Evolutionary conservation across 2,888 invertebrate genomes (phyloP), one percentile per base, ranked within the genome.

Genomic region (Epistrophe grossulariae): DNA sequence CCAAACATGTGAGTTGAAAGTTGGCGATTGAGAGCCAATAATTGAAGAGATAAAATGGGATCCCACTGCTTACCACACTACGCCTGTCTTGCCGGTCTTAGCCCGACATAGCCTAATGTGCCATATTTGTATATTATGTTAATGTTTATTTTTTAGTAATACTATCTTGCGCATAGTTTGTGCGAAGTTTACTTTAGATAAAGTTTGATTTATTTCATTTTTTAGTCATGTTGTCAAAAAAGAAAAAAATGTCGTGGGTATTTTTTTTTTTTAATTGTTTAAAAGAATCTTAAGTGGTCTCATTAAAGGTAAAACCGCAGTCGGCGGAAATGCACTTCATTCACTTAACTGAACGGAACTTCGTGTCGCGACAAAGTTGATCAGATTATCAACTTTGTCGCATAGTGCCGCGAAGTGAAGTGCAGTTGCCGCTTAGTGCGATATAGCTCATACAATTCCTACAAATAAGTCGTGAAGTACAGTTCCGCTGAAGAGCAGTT

Each of bases 91-190:
- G 24, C 24, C n/a, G 4, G n/a, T 59, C 17, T 35, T 17, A 35
- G n/a, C 11, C 35, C 35, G 11, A 59, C 13, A 17, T 17, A 17
- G 17, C 59, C 59, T 59, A 15, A 59, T 35, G 59, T 35, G 59
- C 59, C 35, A 38, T 38, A 17, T 35, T 59, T 59, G 17, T 35
- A 11, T 59, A 17, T 11, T 59, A 17, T 11, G 4, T 59, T 19
- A 48, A 48, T 6, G 13, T 28, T 55, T 59, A 35, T 59, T 59
- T 31, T 35, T 17, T 5, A 57, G n/a, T 57, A 57, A 57, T 57
- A 57, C 57, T 57, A 57, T 57, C 17, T 57, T 57, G 84, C 74
- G 84, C 84, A 68, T 74, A 79, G 70, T 57, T 79, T 84, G 71
- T 79, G 79, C 79, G 48, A 84, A n/a, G 59, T 71, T 50, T 70